phyloP scores from a whole-genome alignment of 2,797 vertebrate species.

The Crocidura indochinensis region DNA sequence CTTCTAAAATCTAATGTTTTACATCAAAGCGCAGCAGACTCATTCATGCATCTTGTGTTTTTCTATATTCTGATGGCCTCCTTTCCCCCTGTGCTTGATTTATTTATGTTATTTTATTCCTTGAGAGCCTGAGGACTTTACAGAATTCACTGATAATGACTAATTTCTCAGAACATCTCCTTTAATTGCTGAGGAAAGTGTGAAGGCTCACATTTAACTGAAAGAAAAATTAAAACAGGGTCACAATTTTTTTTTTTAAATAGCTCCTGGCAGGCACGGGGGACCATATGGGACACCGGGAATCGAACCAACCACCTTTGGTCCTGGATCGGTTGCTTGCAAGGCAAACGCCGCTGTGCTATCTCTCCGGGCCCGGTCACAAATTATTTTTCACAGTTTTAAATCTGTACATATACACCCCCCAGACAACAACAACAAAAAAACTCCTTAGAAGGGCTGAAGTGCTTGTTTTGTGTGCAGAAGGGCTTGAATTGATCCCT shows the following conservation, averaged over 20 bases:
- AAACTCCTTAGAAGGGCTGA: too few relatives aligned
- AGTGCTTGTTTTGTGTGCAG: too few relatives aligned
- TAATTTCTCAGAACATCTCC: neutral
- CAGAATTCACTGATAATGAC: neutral
- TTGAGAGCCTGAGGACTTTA: neutral
- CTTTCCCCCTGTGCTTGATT: neutral
- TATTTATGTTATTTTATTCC: neutral
- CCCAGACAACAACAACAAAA: too few relatives aligned
- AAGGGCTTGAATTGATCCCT: too few relatives aligned
- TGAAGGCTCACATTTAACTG: slow-evolving; percentile 59
- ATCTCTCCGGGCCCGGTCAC: too few relatives aligned
- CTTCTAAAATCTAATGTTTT: neutral
- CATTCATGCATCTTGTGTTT: neutral
- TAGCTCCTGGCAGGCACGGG: too few relatives aligned
- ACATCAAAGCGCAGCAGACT: neutral
- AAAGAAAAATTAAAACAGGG: slow-evolving; percentile 6
- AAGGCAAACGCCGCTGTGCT: too few relatives aligned
- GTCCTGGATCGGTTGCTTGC: too few relatives aligned
- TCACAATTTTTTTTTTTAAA: too few relatives aligned
- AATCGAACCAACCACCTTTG: too few relatives aligned
- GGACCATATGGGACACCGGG: too few relatives aligned
- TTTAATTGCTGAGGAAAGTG: slow-evolving; percentile 55
- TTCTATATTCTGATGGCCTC: neutral
- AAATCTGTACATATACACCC: neutral
- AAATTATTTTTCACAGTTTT: neutral